Evolutionary conservation across 2,113 vertebrate species (phyloP).

Genomic region (Chaetops frenatus): DNA sequence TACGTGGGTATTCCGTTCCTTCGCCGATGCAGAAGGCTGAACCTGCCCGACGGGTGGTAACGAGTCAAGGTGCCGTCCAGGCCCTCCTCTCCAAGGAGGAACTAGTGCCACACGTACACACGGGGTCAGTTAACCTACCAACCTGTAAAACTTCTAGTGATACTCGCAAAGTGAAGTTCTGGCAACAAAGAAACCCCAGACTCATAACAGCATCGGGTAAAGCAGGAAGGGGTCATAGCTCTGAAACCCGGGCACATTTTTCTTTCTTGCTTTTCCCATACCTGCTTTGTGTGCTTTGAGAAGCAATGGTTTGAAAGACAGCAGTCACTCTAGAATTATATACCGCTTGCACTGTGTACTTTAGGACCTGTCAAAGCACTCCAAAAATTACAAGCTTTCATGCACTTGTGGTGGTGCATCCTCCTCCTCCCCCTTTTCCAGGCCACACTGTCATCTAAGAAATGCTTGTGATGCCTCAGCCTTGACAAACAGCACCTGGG

Average conservation of each 20-base stretch:
- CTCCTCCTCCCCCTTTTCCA: not conserved
- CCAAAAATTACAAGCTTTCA: not conserved
- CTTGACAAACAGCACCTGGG: not conserved
- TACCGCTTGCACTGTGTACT: not conserved
- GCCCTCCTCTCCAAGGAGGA: not conserved
- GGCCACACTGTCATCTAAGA: not conserved
- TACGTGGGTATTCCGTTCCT: fast-evolving
- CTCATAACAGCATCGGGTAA: fast-evolving
- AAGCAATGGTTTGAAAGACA: not conserved
- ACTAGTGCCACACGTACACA: fast-evolving
- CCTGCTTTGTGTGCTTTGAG: not conserved
- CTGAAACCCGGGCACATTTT: fast-evolving
- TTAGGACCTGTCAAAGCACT: not conserved
- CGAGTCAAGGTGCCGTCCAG: fast-evolving
- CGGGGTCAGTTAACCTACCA: fast-evolving
- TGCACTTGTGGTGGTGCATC: not conserved
- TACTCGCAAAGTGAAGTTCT: not conserved
- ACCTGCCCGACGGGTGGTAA: fast-evolving
- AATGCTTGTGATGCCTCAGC: not conserved
- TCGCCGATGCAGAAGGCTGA: fast-evolving
- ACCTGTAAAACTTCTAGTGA: not conserved
- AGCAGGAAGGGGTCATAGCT: not conserved
- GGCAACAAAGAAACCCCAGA: not conserved
- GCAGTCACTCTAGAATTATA: not conserved
- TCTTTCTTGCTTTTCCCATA: not conserved